Percentiles rank a stretch among this genome's conserved stretches.
Evolutionary conservation across 30 jellyfish, hydroid and myxozoan species (phyloP).

Genomic region (Nemopilema nomurai): DNA sequence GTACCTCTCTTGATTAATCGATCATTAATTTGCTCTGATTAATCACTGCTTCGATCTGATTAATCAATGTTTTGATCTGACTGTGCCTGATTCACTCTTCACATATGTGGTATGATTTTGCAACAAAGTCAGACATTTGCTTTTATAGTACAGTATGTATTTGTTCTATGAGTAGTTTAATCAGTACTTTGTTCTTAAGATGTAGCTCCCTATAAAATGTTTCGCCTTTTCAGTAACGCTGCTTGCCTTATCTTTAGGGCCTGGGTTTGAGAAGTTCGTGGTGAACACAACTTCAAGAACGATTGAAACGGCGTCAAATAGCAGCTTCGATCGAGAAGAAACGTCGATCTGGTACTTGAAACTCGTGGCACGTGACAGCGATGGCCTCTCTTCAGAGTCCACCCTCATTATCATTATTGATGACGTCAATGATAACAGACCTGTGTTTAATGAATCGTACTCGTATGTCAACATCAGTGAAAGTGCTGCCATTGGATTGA

Average conservation of each 20-base stretch:
- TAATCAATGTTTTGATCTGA: too few species aligned
- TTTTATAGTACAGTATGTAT: too few species aligned
- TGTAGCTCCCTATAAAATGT: not conserved
- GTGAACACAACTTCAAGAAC: slow-evolving; percentile 29
- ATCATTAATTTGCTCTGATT: too few species aligned
- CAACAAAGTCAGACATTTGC: too few species aligned
- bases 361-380: slow-evolving; percentile 40
- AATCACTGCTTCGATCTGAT: too few species aligned
- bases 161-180: too few species aligned
- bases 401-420: slow-evolving; percentile 50
- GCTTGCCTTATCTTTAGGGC: slow-evolving; percentile 3
- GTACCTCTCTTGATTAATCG: not conserved
- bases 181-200: not conserved
- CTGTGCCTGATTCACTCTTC: too few species aligned
- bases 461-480: slow-evolving; percentile 59
- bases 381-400: slow-evolving; percentile 51
- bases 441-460: slow-evolving; percentile 48
- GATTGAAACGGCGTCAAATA: slow-evolving; percentile 15
- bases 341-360: slow-evolving; percentile 22
- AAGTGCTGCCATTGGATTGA: slow-evolving; percentile 64
- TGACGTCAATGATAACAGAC: slow-evolving; percentile 90
- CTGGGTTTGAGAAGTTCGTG: slow-evolving; percentile 18
- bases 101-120: too few species aligned
- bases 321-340: slow-evolving; percentile 55
- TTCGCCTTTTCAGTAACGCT: not conserved